Evolutionary conservation across 1,140 invertebrate species (phyloP).

Genomic region (Orchestia grillus): DNA sequence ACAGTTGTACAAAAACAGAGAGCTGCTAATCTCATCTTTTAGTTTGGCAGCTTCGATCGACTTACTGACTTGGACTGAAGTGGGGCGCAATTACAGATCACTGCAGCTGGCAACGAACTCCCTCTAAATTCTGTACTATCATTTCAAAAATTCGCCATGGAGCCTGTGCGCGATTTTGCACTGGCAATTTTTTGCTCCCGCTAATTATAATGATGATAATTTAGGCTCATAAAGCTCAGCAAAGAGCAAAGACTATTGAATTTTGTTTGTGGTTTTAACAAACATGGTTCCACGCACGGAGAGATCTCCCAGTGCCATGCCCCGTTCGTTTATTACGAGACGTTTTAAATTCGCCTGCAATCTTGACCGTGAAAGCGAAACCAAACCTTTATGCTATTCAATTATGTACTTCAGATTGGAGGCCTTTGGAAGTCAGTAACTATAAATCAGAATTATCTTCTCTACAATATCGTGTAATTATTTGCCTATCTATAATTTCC

Average conservation of each 20-base stretch:
- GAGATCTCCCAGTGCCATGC: background rate
- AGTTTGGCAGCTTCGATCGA: conserved; percentile 6
- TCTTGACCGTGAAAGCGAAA: background rate
- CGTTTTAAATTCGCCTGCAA: background rate
- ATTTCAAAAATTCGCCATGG: background rate
- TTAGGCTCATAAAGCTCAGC: background rate
- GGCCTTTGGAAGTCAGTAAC: background rate
- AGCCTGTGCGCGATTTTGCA: background rate
- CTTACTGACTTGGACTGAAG: background rate
- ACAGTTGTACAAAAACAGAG: background rate
- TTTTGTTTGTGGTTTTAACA: background rate
- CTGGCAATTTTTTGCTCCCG: background rate
- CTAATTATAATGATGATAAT: background rate
- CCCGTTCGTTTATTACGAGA: background rate
- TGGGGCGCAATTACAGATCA: background rate
- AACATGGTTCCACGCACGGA: background rate
- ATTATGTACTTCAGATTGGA: background rate
- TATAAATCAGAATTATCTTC: background rate
- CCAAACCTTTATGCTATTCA: background rate
- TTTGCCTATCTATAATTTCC: background rate
- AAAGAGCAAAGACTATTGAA: background rate
- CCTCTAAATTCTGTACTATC: background rate
- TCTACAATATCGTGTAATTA: background rate
- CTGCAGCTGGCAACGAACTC: background rate
- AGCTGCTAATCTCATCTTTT: conserved; percentile 8